Percentiles rank a stretch among this genome's conserved stretches.
phyloP scores from a whole-genome alignment of 2,888 invertebrate genomes.

The Eubasilissa splendida region DNA sequence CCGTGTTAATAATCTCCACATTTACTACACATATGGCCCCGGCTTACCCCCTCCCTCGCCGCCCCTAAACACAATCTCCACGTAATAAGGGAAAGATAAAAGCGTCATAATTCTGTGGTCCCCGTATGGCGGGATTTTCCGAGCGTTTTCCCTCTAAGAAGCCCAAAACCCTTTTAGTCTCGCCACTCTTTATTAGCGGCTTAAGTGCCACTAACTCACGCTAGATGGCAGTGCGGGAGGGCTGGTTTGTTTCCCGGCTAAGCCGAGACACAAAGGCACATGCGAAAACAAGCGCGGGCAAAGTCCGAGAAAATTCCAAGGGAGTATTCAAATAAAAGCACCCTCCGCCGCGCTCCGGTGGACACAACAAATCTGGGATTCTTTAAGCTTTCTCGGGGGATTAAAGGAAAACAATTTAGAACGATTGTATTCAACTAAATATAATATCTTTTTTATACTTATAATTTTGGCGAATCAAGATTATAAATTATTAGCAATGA shows the following conservation, averaged over 20 bases:
- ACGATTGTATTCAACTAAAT: no score
- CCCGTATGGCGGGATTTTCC: constrained; percentile 50
- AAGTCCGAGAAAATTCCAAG: constrained; percentile 15
- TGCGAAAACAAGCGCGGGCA: constrained; percentile 23
- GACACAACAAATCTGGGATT: no score
- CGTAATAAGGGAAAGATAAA: constrained; percentile 57
- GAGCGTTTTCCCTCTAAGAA: constrained; percentile 49
- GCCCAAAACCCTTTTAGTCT: constrained; percentile 57
- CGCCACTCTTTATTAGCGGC: constrained; percentile 56
- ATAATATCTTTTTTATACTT: no score
- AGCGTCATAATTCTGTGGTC: constrained; percentile 56
- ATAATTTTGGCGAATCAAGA: no score
- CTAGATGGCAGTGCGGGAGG: constrained; percentile 51
- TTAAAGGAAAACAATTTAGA: no score
- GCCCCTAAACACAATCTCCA: constrained; percentile 46
- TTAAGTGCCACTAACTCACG: constrained; percentile 58
- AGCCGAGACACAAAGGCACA: constrained; percentile 49
- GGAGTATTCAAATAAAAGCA: constrained; percentile 25
- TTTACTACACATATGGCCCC: constrained; percentile 42
- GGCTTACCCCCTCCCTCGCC: constrained; percentile 13
- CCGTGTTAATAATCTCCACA: constrained; percentile 40
- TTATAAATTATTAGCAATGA: no score
- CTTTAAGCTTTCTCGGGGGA: no score
- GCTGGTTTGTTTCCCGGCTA: constrained; percentile 55
- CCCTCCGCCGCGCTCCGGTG: no score